Percentiles rank a stretch among this genome's conserved stretches.
Evolutionary conservation across 2,797 vertebrate genomes (phyloP).

Genomic region (Leptodactylus fallax): DNA sequence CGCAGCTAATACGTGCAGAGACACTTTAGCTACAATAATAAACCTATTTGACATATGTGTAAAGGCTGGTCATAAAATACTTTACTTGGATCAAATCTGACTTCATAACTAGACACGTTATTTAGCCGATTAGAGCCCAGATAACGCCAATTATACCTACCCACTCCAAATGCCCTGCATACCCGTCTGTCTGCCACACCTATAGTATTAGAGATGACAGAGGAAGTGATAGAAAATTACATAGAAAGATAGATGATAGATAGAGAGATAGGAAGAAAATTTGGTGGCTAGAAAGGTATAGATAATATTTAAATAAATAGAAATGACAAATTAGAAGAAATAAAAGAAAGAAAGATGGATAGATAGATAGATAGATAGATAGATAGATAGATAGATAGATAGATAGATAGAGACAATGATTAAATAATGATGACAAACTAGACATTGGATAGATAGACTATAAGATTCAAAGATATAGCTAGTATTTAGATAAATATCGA

Average conservation of each 20-base stretch:
- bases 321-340: too few species aligned
- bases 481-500: too few species aligned
- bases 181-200: not conserved
- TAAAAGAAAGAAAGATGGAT: not conserved
- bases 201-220: not conserved
- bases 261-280: too few species aligned
- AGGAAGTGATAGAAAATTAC: too few species aligned
- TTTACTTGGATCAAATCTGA: not conserved
- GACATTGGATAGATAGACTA: too few species aligned
- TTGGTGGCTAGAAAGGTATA: too few species aligned
- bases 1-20: conserved; percentile 2
- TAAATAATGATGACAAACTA: too few species aligned
- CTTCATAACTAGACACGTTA: not conserved
- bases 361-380: not conserved
- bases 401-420: not conserved
- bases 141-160: not conserved
- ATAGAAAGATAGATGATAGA: too few species aligned
- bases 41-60: conserved; percentile 9
- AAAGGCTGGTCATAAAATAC: not conserved
- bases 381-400: not conserved
- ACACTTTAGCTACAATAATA: not conserved
- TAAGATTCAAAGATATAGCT: too few species aligned
- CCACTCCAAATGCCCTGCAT: not conserved
- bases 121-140: not conserved
- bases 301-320: too few species aligned